These are phyloP conservation scores for Actinopyga echinites DNA, from an alignment of 53 echinoderm and acorn worm genomes.

Conservation along the genomic window DNA sequence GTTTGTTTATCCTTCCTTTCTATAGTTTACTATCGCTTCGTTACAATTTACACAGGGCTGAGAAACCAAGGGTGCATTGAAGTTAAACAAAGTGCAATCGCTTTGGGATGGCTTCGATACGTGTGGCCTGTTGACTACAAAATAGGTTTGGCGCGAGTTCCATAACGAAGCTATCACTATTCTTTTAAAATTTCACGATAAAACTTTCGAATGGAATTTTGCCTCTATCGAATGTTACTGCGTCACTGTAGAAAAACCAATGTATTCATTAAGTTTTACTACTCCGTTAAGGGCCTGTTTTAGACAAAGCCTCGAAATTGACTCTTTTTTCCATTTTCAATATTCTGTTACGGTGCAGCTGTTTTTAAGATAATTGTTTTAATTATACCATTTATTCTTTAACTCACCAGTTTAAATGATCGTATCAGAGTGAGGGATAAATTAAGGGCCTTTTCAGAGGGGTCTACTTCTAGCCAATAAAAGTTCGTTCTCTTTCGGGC, in stretches of 20 bases:
- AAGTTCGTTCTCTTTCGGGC: too few relatives aligned
- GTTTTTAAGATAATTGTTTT: constrained; percentile 2
- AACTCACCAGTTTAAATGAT: too few relatives aligned
- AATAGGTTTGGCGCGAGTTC: too few relatives aligned
- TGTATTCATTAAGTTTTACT: constrained; percentile 37
- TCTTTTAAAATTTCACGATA: too few relatives aligned
- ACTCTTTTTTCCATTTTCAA: background rate
- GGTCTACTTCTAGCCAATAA: too few relatives aligned
- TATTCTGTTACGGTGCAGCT: constrained; percentile 23
- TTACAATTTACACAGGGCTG: background rate
- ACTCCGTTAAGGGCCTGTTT: constrained; percentile 12
- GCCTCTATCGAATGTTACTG: too few relatives aligned
- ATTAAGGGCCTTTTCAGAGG: too few relatives aligned
- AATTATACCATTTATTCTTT: constrained; percentile 3
- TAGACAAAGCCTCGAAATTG: background rate
- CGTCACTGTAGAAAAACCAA: background rate
- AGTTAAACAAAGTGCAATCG: constrained; percentile 37
- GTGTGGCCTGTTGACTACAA: constrained; percentile 6
- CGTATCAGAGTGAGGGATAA: too few relatives aligned
- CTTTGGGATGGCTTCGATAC: constrained; percentile 19
- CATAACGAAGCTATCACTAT: too few relatives aligned
- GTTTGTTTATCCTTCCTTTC: background rate
- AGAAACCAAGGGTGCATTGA: background rate
- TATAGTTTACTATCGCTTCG: background rate
- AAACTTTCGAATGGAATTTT: too few relatives aligned